Evolutionary conservation across 2,888 invertebrate species (phyloP).

Genomic region (Macaria liturata): DNA sequence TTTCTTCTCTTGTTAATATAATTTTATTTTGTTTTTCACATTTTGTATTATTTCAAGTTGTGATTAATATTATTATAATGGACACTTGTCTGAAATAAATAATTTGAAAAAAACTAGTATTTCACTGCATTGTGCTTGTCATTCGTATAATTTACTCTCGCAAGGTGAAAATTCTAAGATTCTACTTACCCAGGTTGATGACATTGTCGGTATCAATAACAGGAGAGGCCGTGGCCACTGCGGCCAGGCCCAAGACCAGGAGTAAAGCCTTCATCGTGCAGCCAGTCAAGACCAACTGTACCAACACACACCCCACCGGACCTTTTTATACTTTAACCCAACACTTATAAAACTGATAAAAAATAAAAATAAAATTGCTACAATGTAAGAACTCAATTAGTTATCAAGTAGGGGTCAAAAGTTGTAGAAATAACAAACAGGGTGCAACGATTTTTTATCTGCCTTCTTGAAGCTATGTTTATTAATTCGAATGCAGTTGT

Average conservation of each 20-base stretch:
- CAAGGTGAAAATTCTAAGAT: background rate
- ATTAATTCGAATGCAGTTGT: no score
- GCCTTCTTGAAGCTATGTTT: background rate
- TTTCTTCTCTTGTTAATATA: no score
- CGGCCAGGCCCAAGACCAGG: conserved; percentile 62
- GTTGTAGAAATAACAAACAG: conserved; percentile 8
- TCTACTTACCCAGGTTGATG: conserved; percentile 51
- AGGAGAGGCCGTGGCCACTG: conserved; percentile 61
- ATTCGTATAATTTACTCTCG: no score
- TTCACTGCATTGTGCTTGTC: no score
- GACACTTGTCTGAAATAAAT: no score
- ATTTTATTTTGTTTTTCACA: no score
- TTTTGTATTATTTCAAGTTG: no score
- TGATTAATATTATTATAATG: no score
- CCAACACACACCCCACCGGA: background rate
- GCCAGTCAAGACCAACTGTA: conserved; percentile 62
- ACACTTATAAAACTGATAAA: conserved; percentile 21
- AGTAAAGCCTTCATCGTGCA: conserved; percentile 66
- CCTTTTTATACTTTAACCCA: conserved; percentile 50
- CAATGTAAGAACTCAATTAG: conserved; percentile 20
- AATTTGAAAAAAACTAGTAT: no score
- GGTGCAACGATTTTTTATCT: conserved; percentile 3
- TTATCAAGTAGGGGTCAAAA: conserved; percentile 27
- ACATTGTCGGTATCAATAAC: conserved; percentile 48
- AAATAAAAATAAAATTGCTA: conserved; percentile 19